A percentile compares a stretch with the other conserved stretches of the same genome.
phyloP scores from a whole-genome alignment of 2,797 vertebrate species.

The Parambassis ranga region DNA sequence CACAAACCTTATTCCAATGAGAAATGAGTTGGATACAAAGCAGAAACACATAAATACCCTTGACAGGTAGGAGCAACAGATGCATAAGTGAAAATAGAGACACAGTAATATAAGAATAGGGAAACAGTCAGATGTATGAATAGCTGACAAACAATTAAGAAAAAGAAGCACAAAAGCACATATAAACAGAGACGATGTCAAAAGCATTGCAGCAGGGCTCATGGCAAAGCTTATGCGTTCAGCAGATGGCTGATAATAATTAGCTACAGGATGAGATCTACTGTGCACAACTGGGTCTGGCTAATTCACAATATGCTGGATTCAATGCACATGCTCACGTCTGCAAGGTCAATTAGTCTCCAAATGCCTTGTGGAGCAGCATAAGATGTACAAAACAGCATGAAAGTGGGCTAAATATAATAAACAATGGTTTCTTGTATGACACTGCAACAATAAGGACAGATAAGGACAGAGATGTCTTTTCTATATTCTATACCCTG shows the following conservation, averaged over 20 bases:
- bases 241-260: constrained; percentile 72
- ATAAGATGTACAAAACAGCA: neutral
- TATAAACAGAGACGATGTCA: neutral
- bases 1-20: no score
- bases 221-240: constrained; percentile 17
- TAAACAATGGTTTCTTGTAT: no score
- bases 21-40: neutral
- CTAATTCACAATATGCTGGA: constrained; percentile 55
- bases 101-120: neutral
- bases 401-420: no score
- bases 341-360: constrained; percentile 56
- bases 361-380: neutral
- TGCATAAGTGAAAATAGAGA: neutral
- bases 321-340: constrained; percentile 43
- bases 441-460: no score
- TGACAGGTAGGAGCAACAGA: neutral
- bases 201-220: constrained; percentile 30
- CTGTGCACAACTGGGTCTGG: constrained; percentile 43
- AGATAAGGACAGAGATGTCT: no score
- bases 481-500: no score
- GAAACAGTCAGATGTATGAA: neutral
- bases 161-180: neutral
- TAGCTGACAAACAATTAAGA: neutral
- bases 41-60: neutral
- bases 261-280: constrained; percentile 49